Conservation (phyloP, 2,113 vertebrate species). For the Chaetops frenatus region DNA sequence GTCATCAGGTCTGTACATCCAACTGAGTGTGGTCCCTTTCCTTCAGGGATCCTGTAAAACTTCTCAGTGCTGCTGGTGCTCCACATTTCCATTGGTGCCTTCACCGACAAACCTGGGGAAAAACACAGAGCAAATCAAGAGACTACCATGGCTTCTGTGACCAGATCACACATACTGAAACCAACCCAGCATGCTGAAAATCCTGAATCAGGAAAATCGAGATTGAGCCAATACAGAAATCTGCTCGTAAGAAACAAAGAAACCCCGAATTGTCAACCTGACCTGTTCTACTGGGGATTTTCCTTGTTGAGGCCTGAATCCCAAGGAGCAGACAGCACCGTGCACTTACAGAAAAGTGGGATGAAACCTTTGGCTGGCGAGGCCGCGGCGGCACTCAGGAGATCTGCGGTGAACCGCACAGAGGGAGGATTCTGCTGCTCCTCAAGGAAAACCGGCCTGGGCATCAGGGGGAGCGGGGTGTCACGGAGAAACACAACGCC, state of each 20-base stretch:
- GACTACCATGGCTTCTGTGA: background rate
- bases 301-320: background rate
- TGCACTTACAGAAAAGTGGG: background rate
- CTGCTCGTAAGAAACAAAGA: background rate
- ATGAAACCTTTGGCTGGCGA: background rate
- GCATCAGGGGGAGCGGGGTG: background rate
- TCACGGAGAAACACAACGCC: background rate
- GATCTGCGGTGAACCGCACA: background rate
- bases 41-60: slow-evolving; percentile 77
- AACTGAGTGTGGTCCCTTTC: slow-evolving; percentile 81
- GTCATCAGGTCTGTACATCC: slow-evolving; percentile 92
- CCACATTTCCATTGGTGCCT: slow-evolving; percentile 59
- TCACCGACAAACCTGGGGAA: background rate
- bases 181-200: rapidly evolving
- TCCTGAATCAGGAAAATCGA: background rate
- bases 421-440: background rate
- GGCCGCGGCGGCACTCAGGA: background rate
- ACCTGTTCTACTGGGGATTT: background rate
- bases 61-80: slow-evolving; percentile 55
- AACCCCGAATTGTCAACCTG: background rate
- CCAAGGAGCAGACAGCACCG: background rate
- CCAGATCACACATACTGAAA: background rate
- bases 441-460: background rate
- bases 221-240: background rate
- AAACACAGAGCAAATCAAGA: background rate